Conservation (phyloP, 1,140 invertebrate species). For the Orchestia grillus region DNA sequence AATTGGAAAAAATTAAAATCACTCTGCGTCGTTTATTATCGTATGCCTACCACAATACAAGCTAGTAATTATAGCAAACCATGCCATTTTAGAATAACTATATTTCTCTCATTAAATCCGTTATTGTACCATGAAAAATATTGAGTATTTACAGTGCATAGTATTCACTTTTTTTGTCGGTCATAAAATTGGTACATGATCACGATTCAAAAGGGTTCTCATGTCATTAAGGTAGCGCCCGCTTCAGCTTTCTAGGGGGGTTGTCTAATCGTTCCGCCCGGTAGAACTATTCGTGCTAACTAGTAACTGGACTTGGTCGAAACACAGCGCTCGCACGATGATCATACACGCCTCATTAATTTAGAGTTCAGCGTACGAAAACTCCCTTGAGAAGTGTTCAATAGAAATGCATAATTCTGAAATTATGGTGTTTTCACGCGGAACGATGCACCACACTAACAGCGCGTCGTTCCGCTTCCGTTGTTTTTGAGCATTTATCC, state of each 20-base stretch:
- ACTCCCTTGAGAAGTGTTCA: not conserved
- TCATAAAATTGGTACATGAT: not conserved
- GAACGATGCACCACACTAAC: not conserved
- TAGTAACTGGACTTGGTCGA: not conserved
- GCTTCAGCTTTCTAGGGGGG: not conserved
- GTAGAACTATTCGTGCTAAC: not conserved
- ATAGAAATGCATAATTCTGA: not conserved
- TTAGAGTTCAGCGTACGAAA: not conserved
- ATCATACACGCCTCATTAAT: not conserved
- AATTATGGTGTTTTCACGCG: not conserved
- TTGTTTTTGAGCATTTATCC: not conserved
- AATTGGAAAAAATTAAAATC: not conserved
- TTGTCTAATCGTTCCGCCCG: not conserved
- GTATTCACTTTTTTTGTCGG: not conserved
- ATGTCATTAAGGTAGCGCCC: not conserved
- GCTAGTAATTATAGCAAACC: not conserved
- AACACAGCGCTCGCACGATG: not conserved
- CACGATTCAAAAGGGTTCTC: not conserved
- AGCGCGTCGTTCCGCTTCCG: not conserved
- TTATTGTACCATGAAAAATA: not conserved
- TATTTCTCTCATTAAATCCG: not conserved
- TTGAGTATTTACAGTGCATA: not conserved
- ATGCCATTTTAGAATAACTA: not conserved
- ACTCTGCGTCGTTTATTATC: not conserved
- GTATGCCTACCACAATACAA: not conserved